These are phyloP conservation scores for Calliopsis andreniformis DNA, from an alignment of 1,140 invertebrate species.

Conservation along the genomic window DNA sequence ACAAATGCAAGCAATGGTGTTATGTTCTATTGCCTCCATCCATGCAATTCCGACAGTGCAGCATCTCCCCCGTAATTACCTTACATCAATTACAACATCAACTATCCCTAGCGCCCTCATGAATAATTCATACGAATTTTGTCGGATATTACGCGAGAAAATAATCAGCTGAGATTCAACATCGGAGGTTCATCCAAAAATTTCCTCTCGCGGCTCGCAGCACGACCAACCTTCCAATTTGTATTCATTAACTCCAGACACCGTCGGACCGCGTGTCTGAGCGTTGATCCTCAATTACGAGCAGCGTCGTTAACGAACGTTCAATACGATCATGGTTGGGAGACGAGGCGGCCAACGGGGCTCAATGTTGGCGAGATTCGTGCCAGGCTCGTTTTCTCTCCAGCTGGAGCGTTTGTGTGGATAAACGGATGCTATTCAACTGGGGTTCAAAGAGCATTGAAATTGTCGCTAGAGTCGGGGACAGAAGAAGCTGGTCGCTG, in stretches of 20 bases:
- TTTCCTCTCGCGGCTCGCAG: background rate
- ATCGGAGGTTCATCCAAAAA: background rate
- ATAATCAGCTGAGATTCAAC: background rate
- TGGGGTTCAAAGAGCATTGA: no score
- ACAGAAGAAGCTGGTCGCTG: no score
- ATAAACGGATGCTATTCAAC: constrained; percentile 6
- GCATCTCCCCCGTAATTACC: no score
- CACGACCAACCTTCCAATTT: background rate
- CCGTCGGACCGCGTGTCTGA: background rate
- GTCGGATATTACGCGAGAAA: background rate
- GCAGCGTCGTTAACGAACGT: constrained; percentile 21
- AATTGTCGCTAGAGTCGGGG: no score
- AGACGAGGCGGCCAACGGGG: background rate
- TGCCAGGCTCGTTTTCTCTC: background rate
- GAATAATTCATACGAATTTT: background rate
- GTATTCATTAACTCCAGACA: background rate
- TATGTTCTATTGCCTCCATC: no score
- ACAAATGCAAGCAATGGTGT: no score
- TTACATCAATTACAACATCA: no score
- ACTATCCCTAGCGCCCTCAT: background rate
- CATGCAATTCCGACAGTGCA: no score
- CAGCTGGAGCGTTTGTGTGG: background rate
- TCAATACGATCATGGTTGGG: background rate
- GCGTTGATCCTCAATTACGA: constrained; percentile 5
- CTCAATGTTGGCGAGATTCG: constrained; percentile 19